Evolutionary conservation across 2,113 vertebrate genomes (phyloP).

Genomic region (Psittacara wagleri): DNA sequence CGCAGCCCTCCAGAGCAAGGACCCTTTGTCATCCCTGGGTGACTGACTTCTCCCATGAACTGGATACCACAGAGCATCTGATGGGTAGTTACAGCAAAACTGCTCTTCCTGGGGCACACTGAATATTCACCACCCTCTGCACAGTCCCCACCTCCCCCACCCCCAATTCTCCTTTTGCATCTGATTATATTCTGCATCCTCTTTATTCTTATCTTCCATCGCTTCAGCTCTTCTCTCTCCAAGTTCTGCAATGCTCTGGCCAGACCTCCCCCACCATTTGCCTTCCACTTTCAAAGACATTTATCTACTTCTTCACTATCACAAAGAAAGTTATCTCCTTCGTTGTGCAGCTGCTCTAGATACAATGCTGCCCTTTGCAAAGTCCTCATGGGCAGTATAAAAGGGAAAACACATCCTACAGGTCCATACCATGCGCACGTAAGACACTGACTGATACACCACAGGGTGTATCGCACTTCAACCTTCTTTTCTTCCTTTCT

Average conservation of each 20-base stretch:
- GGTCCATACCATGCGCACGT: accelerated
- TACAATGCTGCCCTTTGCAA: not conserved
- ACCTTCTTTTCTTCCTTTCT: not conserved
- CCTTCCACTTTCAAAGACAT: not conserved
- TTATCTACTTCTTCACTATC: not conserved
- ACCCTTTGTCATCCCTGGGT: not conserved
- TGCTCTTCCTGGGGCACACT: accelerated
- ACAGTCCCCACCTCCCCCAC: too few relatives aligned
- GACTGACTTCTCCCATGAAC: not conserved
- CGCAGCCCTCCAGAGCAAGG: not conserved
- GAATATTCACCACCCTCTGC: not conserved
- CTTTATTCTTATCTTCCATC: conserved; percentile 22
- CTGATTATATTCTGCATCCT: conserved; percentile 9
- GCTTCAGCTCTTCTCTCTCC: not conserved
- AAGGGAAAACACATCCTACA: not conserved
- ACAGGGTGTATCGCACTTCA: not conserved
- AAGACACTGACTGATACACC: accelerated
- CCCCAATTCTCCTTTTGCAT: conserved; percentile 18
- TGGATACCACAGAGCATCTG: not conserved
- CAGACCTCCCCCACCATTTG: not conserved
- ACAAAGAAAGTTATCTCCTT: not conserved
- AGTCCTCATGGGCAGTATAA: not conserved
- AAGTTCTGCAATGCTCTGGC: not conserved
- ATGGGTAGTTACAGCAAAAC: not conserved
- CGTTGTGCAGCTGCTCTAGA: accelerated